phyloP scores from a whole-genome alignment of 2,888 invertebrate species.

The Serripes groenlandicus region DNA sequence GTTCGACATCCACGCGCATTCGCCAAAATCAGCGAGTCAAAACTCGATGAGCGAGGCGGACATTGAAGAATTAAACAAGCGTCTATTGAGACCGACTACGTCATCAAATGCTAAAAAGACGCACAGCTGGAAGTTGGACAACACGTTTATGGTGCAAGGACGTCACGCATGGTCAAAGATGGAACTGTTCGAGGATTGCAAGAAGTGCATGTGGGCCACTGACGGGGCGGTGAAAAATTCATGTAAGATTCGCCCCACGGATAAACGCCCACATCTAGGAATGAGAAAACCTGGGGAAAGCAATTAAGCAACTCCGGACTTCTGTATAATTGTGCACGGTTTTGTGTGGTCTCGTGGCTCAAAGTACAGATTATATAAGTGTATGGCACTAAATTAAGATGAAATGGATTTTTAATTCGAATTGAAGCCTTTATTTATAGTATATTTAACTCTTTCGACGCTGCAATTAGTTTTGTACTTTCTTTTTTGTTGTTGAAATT shows the following conservation, averaged over 20 bases:
- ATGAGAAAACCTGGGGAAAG: conserved; percentile 14
- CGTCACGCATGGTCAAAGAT: conserved; percentile 81
- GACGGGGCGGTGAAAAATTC: conserved; percentile 70
- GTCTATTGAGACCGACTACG: conserved; percentile 74
- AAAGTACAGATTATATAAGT: too few relatives aligned
- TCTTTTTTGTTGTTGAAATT: too few relatives aligned
- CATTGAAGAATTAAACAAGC: conserved; percentile 71
- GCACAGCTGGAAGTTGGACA: conserved; percentile 75
- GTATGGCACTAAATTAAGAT: too few relatives aligned
- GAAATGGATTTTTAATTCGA: too few relatives aligned
- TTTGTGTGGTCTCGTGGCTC: too few relatives aligned
- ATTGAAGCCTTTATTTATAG: too few relatives aligned
- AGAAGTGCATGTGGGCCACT: conserved; percentile 80
- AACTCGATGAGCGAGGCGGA: conserved; percentile 73
- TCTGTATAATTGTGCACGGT: too few relatives aligned
- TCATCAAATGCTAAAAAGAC: conserved; percentile 74
- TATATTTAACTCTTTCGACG: too few relatives aligned
- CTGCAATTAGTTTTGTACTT: too few relatives aligned
- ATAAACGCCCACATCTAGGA: conserved; percentile 24
- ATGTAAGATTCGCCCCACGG: conserved; percentile 75
- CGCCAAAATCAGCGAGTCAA: conserved; percentile 62
- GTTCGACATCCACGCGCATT: conserved; percentile 59
- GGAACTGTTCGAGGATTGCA: conserved; percentile 80
- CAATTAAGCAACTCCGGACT: too few relatives aligned
- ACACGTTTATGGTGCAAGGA: conserved; percentile 76